Evolutionary conservation across 2,797 vertebrate species (phyloP).

Genomic region (Acanthurus tractus): DNA sequence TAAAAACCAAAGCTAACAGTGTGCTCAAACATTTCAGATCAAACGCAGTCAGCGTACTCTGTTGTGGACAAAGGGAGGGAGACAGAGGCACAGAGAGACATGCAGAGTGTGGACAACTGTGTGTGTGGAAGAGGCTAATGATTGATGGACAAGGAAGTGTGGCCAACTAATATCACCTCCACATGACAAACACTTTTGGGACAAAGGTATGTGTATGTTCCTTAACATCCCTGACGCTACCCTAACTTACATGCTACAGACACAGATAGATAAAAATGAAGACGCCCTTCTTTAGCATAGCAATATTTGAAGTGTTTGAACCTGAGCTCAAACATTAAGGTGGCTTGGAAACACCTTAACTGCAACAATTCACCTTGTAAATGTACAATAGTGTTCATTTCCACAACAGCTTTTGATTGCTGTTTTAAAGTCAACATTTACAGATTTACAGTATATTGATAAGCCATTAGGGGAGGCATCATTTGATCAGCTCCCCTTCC

Average conservation of each 20-base stretch:
- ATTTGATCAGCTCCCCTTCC: conserved; percentile 47
- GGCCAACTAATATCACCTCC: conserved; percentile 34
- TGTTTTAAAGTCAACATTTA: background rate
- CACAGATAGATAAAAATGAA: background rate
- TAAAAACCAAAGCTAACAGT: conserved; percentile 1
- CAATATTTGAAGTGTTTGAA: background rate
- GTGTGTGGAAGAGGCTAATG: conserved; percentile 42
- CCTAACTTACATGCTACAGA: background rate
- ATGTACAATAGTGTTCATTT: background rate
- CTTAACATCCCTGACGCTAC: background rate
- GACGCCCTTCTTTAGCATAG: no score
- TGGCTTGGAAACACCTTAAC: background rate
- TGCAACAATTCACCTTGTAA: background rate
- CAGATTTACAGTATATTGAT: background rate
- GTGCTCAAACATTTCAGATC: conserved; percentile 4
- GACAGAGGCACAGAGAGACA: background rate
- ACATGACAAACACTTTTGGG: conserved; percentile 25
- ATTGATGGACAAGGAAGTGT: conserved; percentile 56
- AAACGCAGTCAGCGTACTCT: background rate
- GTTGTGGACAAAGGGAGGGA: background rate
- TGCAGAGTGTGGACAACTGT: conserved; percentile 4
- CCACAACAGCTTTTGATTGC: background rate
- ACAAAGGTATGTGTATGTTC: conserved; percentile 26
- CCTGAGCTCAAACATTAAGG: background rate
- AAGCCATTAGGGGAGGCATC: conserved; percentile 8